These are phyloP conservation scores for Vanacampus margaritifer DNA, from an alignment of 2,113 vertebrate species.

Conservation along the genomic window DNA sequence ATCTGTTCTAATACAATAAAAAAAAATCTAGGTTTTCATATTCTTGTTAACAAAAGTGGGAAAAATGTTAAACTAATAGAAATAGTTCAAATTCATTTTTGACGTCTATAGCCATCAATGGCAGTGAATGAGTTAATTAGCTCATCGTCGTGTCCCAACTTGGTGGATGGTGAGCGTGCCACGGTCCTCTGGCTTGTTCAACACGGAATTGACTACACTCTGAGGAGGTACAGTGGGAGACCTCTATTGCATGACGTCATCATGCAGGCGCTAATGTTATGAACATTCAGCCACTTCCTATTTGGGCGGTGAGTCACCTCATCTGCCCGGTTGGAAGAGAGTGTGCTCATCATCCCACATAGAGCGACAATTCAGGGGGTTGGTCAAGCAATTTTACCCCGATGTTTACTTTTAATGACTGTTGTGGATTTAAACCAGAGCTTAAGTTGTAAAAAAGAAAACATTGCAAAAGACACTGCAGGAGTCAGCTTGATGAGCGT, in stretches of 20 bases:
- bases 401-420: slow-evolving; percentile 28
- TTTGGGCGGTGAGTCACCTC: slow-evolving; percentile 1
- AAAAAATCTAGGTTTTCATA: no score
- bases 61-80: no score
- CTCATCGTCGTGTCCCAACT: no score
- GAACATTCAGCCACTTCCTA: slow-evolving; percentile 11
- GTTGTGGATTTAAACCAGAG: slow-evolving; percentile 23
- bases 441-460: slow-evolving; percentile 8
- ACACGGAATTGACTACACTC: background rate
- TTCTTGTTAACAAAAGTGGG: no score
- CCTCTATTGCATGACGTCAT: slow-evolving; percentile 1
- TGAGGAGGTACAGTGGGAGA: background rate
- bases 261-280: slow-evolving; percentile 3
- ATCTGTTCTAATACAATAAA: no score
- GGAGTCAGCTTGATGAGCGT: slow-evolving; percentile 7
- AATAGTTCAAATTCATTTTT: no score
- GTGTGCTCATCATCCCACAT: slow-evolving; percentile 35
- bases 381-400: slow-evolving; percentile 28
- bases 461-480: slow-evolving; percentile 21
- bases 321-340: slow-evolving; percentile 17
- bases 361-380: slow-evolving; percentile 15
- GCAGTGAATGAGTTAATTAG: no score
- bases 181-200: background rate
- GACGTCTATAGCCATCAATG: no score
- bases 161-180: no score